phyloP scores from a whole-genome alignment of 2,113 vertebrate species.

The Ptilonorhynchus violaceus region DNA sequence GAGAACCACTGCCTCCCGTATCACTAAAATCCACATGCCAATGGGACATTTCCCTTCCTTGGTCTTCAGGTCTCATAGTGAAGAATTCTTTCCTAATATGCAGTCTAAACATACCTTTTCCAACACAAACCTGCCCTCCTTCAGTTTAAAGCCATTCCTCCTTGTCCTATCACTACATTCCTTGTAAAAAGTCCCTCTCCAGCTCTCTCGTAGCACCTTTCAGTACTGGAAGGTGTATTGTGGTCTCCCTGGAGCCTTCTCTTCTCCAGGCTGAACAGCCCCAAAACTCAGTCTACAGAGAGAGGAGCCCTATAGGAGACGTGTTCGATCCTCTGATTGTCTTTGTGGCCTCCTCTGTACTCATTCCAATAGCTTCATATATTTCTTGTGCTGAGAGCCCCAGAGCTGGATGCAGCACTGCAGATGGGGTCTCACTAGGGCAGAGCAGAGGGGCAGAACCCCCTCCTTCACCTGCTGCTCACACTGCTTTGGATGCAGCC shows the following conservation, averaged over 20 bases:
- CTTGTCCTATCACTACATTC: not conserved
- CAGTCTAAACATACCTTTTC: not conserved
- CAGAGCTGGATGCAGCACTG: not conserved
- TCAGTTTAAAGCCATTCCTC: not conserved
- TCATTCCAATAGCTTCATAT: not conserved
- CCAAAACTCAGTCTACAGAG: not conserved
- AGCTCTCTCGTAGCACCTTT: not conserved
- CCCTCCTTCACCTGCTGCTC: not conserved
- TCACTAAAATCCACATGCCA: not conserved
- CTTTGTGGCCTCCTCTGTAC: not conserved
- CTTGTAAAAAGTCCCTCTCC: not conserved
- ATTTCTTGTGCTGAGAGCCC: not conserved
- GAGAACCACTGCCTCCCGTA: not conserved
- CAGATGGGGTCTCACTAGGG: not conserved
- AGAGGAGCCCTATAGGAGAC: not conserved
- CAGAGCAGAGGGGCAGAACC: not conserved
- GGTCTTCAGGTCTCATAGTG: not conserved
- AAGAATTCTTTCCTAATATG: not conserved
- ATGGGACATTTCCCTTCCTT: not conserved
- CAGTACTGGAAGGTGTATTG: not conserved
- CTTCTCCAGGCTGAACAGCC: too few species aligned
- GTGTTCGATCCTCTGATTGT: not conserved
- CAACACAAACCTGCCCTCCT: not conserved
- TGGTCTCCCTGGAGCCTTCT: not conserved
- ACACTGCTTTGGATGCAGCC: rapidly evolving